These are phyloP conservation scores for Noctua pronuba DNA, from an alignment of 2,888 invertebrate genomes.

Conservation along the genomic window DNA sequence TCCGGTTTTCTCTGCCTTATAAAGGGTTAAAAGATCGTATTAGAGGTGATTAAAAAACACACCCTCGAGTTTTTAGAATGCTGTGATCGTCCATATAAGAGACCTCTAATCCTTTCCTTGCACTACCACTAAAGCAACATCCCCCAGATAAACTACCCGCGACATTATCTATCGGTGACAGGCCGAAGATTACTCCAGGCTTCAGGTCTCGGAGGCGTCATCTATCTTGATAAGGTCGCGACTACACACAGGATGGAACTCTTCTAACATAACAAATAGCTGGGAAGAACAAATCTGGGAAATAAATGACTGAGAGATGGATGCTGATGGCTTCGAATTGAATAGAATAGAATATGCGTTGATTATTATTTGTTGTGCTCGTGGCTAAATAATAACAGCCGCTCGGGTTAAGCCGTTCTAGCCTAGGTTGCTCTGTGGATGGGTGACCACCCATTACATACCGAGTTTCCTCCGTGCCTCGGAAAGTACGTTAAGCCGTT, in stretches of 20 bases:
- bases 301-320: constrained; percentile 26
- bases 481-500: too few species aligned
- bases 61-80: not conserved
- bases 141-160: constrained; percentile 39
- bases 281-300: constrained; percentile 18
- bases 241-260: constrained; percentile 27
- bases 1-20: too few species aligned
- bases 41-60: not conserved
- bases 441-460: too few species aligned
- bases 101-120: constrained; percentile 10
- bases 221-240: constrained; percentile 55
- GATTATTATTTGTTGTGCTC: not conserved
- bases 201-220: constrained; percentile 54
- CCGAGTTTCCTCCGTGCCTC: too few species aligned
- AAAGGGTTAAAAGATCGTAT: not conserved
- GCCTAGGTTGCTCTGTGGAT: too few species aligned
- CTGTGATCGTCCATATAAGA: not conserved
- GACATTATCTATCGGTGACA: constrained; percentile 59
- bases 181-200: constrained; percentile 53
- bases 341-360: not conserved
- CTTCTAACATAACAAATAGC: constrained; percentile 31
- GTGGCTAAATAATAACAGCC: too few species aligned
- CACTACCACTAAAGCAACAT: constrained; percentile 13
- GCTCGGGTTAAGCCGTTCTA: too few species aligned
- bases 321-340: not conserved